Conservation (phyloP, 2,113 vertebrate genomes). For the Coracopsis vasa region DNA sequence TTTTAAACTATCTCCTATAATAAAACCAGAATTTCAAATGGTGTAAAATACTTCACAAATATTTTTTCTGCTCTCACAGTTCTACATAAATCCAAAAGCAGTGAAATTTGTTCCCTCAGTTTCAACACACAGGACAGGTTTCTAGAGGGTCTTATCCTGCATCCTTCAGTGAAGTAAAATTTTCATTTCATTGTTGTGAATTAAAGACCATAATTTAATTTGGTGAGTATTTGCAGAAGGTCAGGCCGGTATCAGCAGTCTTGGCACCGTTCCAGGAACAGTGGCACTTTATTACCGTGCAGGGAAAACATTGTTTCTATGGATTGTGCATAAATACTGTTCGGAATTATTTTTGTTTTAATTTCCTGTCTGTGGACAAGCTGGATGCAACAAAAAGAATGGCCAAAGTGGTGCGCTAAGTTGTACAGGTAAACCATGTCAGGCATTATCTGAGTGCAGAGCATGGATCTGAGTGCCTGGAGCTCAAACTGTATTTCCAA, state of each 20-base stretch:
- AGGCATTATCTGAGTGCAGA: not conserved
- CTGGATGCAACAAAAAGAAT: not conserved
- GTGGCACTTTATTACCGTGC: not conserved
- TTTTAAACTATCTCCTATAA: not conserved
- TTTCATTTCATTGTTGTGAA: not conserved
- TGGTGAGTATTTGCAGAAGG: not conserved
- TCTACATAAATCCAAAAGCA: not conserved
- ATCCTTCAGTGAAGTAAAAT: not conserved
- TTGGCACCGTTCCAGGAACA: not conserved
- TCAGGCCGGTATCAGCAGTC: not conserved
- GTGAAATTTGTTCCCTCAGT: not conserved
- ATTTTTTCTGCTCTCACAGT: not conserved
- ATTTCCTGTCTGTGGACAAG: slow-evolving; percentile 49
- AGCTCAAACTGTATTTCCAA: not conserved
- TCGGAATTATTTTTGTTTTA: slow-evolving; percentile 13
- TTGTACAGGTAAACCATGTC: not conserved
- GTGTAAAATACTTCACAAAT: not conserved
- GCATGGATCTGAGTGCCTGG: not conserved
- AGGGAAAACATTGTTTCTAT: slow-evolving; percentile 23
- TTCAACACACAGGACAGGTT: not conserved
- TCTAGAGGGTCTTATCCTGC: not conserved
- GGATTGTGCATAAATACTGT: not conserved
- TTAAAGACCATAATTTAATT: slow-evolving; percentile 26
- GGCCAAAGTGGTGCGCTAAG: not conserved
- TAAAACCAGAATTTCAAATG: not conserved